Percentiles rank a stretch among this genome's conserved stretches.
phyloP scores from a whole-genome alignment of 2,888 invertebrate species.

The Acronicta alni region DNA sequence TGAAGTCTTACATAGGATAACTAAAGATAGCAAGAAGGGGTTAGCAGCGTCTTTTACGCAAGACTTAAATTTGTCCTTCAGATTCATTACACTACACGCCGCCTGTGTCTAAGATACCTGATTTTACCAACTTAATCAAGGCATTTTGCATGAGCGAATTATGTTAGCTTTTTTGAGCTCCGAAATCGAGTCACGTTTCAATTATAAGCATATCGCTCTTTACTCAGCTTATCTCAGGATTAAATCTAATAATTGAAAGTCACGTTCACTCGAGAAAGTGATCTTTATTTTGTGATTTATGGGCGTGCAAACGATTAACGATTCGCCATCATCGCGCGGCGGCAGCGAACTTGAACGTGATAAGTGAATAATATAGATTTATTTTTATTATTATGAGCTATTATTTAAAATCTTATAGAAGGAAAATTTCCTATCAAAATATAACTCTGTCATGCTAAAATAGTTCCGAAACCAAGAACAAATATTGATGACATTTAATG shows the following conservation, averaged over 20 bases:
- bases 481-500: too few species aligned
- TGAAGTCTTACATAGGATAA: slow-evolving; percentile 22
- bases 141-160: slow-evolving; percentile 5
- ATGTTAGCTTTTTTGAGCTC: slow-evolving; percentile 4
- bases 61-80: slow-evolving; percentile 11
- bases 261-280: slow-evolving; percentile 27
- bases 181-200: slow-evolving; percentile 28
- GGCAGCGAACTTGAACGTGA: too few species aligned
- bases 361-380: too few species aligned
- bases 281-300: slow-evolving; percentile 24
- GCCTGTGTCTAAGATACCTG: neutral
- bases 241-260: slow-evolving; percentile 26
- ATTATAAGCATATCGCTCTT: slow-evolving; percentile 22
- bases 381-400: neutral
- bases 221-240: slow-evolving; percentile 19
- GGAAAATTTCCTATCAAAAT: too few species aligned
- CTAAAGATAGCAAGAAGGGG: slow-evolving; percentile 13
- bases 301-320: neutral
- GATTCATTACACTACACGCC: neutral
- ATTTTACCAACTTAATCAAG: neutral
- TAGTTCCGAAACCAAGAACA: too few species aligned
- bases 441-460: too few species aligned
- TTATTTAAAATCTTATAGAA: too few species aligned
- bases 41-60: slow-evolving; percentile 20
- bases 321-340: neutral